These are phyloP conservation scores for Bombus waltoni DNA, from an alignment of 1,140 invertebrate species.

Conservation along the genomic window DNA sequence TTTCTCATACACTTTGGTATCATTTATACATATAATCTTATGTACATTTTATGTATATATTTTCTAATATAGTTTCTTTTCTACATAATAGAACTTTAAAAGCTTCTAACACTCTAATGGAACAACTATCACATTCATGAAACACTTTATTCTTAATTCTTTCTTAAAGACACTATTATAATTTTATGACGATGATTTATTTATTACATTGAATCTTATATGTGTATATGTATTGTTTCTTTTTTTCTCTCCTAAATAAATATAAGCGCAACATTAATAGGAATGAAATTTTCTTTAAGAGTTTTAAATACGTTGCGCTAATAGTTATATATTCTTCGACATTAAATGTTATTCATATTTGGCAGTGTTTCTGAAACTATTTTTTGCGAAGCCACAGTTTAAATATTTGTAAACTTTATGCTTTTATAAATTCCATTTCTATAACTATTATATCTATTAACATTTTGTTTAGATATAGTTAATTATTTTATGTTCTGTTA, in stretches of 20 bases:
- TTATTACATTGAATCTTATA: conserved; percentile 13
- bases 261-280: conserved; percentile 34
- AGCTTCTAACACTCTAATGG: conserved; percentile 65
- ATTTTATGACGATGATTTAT: conserved; percentile 31
- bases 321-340: conserved; percentile 13
- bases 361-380: conserved; percentile 47
- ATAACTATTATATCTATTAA: conserved; percentile 1
- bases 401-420: neutral
- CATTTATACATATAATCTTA: conserved; percentile 70
- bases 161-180: conserved; percentile 49
- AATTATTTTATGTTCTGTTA: neutral
- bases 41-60: conserved; percentile 55
- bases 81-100: conserved; percentile 51
- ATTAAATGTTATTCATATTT: conserved; percentile 32
- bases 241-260: conserved; percentile 11
- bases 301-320: conserved; percentile 10
- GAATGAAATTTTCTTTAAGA: conserved; percentile 26
- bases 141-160: conserved; percentile 57
- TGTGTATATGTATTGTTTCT: conserved; percentile 19
- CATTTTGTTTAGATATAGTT: conserved; percentile 19
- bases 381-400: conserved; percentile 33
- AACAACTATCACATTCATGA: conserved; percentile 79
- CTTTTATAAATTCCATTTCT: neutral
- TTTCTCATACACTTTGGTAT: conserved; percentile 78
- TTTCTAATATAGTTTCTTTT: conserved; percentile 31